These are phyloP conservation scores for Boulengeromyrus knoepffleri DNA, from an alignment of 2,113 vertebrate genomes.

Conservation along the genomic window DNA sequence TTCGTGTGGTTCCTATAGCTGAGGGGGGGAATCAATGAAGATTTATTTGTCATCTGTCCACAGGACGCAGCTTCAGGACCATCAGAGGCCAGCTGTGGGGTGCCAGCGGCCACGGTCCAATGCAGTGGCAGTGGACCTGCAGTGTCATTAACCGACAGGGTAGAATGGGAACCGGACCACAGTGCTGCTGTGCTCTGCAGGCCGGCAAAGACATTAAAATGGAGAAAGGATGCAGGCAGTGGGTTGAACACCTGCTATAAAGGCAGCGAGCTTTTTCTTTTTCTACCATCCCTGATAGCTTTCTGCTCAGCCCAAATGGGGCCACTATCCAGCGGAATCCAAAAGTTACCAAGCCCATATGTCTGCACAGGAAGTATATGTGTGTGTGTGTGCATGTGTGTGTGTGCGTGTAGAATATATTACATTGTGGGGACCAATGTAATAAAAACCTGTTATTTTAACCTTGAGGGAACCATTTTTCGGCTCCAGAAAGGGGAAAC, in stretches of 20 bases:
- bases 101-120: not conserved
- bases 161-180: not conserved
- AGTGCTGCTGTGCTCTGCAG: not conserved
- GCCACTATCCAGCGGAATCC: not conserved
- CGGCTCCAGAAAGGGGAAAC: not conserved
- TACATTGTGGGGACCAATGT: not conserved
- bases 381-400: not conserved
- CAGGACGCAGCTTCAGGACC: not conserved
- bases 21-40: no score
- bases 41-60: no score
- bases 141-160: not conserved
- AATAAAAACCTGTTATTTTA: not conserved
- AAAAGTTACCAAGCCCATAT: not conserved
- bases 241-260: not conserved
- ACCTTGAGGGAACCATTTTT: not conserved
- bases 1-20: not conserved
- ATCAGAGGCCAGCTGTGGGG: not conserved
- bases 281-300: not conserved
- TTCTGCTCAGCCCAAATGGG: not conserved
- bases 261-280: not conserved
- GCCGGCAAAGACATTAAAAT: not conserved
- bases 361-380: not conserved
- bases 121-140: not conserved
- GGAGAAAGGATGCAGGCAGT: not conserved
- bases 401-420: not conserved